Conservation (phyloP, 1,140 invertebrate genomes). For the Potamilus streckersoni region DNA sequence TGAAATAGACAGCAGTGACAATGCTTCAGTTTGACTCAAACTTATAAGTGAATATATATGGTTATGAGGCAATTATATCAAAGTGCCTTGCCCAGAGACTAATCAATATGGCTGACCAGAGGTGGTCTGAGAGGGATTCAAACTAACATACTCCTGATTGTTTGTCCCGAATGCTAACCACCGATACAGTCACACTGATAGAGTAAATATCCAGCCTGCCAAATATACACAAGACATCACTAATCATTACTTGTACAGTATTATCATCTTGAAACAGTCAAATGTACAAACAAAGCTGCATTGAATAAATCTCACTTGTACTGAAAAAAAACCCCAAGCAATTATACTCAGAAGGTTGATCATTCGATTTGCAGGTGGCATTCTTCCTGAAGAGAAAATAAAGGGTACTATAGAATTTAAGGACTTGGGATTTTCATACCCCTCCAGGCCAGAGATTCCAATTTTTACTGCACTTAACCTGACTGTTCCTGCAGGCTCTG, state of each 20-base stretch:
- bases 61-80: no score
- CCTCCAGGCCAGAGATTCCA: conserved; percentile 68
- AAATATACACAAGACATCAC: not conserved
- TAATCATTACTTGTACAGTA: not conserved
- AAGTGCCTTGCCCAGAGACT: no score
- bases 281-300: not conserved
- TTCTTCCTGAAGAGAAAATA: conserved; percentile 68
- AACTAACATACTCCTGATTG: no score
- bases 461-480: conserved; percentile 70
- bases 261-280: not conserved
- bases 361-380: conserved; percentile 66
- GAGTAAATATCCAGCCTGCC: not conserved
- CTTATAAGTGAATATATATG: no score
- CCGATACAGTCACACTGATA: not conserved
- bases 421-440: conserved; percentile 73
- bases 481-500: conserved; percentile 63
- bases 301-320: not conserved
- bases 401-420: conserved; percentile 70
- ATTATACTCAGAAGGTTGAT: not conserved
- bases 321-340: not conserved
- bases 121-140: no score
- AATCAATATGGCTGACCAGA: no score
- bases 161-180: not conserved
- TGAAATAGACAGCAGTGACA: no score
- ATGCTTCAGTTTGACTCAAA: no score